A percentile compares a stretch with the other conserved stretches of the same genome.
These are phyloP conservation scores for Pomatostomus ruficeps DNA, from an alignment of 2,113 vertebrate genomes.

Conservation along the genomic window DNA sequence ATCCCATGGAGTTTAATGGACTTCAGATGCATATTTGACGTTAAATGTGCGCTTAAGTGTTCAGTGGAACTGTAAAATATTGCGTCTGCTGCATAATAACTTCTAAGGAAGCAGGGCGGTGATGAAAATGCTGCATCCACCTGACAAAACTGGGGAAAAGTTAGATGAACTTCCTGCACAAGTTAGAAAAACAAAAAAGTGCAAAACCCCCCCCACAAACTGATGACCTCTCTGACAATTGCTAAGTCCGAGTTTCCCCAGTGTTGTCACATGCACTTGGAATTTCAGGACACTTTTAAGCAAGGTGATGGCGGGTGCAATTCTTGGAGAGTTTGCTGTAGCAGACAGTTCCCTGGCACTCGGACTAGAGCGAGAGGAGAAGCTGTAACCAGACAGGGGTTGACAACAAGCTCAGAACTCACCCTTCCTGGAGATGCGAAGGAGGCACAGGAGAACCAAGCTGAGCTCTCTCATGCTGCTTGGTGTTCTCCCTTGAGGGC, in stretches of 20 bases:
- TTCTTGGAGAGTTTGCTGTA: background rate
- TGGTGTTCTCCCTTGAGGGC: background rate
- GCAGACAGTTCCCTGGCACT: background rate
- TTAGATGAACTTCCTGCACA: background rate
- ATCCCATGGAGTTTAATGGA: background rate
- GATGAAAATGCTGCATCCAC: background rate
- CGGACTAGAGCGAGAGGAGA: background rate
- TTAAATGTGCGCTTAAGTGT: background rate
- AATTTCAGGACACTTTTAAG: background rate
- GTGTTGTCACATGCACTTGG: background rate
- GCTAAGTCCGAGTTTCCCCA: background rate
- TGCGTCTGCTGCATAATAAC: background rate
- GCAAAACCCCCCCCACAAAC: background rate
- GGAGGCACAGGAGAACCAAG: constrained; percentile 27
- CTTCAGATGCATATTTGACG: background rate
- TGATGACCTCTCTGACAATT: background rate
- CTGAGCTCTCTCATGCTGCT: background rate
- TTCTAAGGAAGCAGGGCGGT: background rate
- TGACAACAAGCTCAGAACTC: background rate
- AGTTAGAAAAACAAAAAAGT: background rate
- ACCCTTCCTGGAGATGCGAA: constrained; percentile 45
- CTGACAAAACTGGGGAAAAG: background rate
- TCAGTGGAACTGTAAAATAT: background rate
- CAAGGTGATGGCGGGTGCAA: rapidly evolving
- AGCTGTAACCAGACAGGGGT: background rate